Base-by-base conservation (phyloP, 2,888 invertebrate genomes). In the Tuberolachnus salignus region DNA sequence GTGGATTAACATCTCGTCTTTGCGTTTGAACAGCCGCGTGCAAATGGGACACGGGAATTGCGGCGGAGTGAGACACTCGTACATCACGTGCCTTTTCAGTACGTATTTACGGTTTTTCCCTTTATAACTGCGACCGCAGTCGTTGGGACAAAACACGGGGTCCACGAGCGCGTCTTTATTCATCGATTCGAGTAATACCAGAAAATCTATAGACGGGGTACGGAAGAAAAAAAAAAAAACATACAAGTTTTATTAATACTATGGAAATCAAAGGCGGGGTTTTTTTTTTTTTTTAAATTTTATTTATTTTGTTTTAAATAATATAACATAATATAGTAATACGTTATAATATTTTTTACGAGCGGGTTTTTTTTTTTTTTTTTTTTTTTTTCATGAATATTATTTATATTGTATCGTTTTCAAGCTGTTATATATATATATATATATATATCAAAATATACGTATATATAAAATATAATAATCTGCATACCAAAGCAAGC, bases 1-100 rank as follows among this genome's bases (percentile, higher is more conserved):
- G 82, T 90, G 90, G 9, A 89, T 86, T 82, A 88, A 88, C 81
- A 90, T 84, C 81, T 89, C 89, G 42, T 90, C 88, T 84, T 89
- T 89, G 64, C 90, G 86, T 83, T 88, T 86, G 84, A 90, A 90
- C 78, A 87, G 88, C 84, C 89, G 88, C 82, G 87, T 86, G 82
- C 90, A 90, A 69, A 87, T 86, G 66, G 85, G 84, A 84, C 90
- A 90, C 6, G 67, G 59, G 44, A 81, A 82, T 21, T 57, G 70
- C 13, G 78, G 81, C 8, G 46, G 46, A 1, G 44, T 72, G 10
- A 21, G 61, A 10, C 73, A 72, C 26, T 80, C 72, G 21, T 80
- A 69, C 64, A 64, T 78, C 51, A 78, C 70, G n/a, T 80, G 72
- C 21, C 66, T 34, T 67, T 69, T 72, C 16, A 80, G 44, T 10